phyloP scores from a whole-genome alignment of 2,888 invertebrate species.

The Escarpia spicata region DNA sequence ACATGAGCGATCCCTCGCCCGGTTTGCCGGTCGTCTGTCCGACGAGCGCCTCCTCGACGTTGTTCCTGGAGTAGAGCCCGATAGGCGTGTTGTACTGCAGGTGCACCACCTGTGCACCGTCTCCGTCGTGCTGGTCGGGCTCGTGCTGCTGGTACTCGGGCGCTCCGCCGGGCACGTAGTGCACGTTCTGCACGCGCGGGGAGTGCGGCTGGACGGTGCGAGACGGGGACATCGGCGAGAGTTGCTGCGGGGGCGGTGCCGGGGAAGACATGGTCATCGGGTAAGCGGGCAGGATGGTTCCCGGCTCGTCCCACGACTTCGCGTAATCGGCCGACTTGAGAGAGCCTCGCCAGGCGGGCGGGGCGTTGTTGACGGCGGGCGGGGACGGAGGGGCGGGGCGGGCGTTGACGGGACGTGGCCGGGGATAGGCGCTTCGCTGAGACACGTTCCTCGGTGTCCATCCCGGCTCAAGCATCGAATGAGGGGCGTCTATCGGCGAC shows the following conservation, averaged over 20 bases:
- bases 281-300: conserved; percentile 17
- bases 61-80: conserved; percentile 60
- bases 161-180: conserved; percentile 33
- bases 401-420: background rate
- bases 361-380: background rate
- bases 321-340: conserved; percentile 38
- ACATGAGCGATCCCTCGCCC: conserved; percentile 46
- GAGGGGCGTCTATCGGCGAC: background rate
- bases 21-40: conserved; percentile 54
- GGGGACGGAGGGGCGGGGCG: conserved; percentile 6
- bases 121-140: conserved; percentile 29
- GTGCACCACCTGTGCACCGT: conserved; percentile 55
- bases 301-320: conserved; percentile 28
- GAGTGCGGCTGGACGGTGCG: background rate
- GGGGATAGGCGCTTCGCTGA: background rate
- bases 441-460: background rate
- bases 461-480: background rate
- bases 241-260: background rate
- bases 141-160: conserved; percentile 39
- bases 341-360: conserved; percentile 46
- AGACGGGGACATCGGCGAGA: background rate
- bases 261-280: background rate
- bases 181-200: conserved; percentile 31
- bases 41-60: conserved; percentile 56
- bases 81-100: conserved; percentile 65